Evolutionary conservation across 2,797 vertebrate species (phyloP).

Genomic region (Taeniopygia guttata): DNA sequence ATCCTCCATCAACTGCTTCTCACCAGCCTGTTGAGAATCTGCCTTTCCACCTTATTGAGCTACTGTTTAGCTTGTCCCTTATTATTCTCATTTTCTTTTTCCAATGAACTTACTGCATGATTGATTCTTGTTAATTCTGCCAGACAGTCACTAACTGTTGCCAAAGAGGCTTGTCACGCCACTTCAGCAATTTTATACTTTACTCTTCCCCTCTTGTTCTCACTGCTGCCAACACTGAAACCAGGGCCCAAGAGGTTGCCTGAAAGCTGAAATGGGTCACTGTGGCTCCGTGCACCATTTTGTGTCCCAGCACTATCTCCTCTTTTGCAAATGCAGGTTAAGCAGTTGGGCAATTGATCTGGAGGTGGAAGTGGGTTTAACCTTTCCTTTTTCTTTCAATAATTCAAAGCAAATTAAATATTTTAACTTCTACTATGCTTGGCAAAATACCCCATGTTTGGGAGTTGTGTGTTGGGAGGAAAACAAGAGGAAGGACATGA

Average conservation of each 20-base stretch:
- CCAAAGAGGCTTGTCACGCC: not conserved
- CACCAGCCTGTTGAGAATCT: not conserved
- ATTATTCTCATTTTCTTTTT: slow-evolving; percentile 33
- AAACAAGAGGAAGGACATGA: not conserved
- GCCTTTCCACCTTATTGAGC: not conserved
- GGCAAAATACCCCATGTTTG: not conserved
- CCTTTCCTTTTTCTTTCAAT: not conserved
- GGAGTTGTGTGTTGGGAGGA: not conserved
- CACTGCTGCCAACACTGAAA: not conserved
- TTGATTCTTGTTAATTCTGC: slow-evolving; percentile 32
- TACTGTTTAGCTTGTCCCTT: not conserved
- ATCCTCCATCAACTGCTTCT: not conserved
- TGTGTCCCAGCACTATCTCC: not conserved
- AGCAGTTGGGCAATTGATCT: not conserved
- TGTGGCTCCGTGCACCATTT: not conserved
- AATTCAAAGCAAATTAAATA: not conserved
- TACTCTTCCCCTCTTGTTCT: not conserved
- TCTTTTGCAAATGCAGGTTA: not conserved
- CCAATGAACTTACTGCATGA: not conserved
- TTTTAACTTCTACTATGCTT: not conserved
- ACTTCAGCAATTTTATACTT: not conserved
- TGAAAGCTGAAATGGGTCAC: not conserved
- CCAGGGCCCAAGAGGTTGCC: not conserved
- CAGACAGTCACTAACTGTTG: not conserved
- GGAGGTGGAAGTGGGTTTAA: not conserved